Evolutionary conservation across 2,113 vertebrate genomes (phyloP).

Genomic region (Dunckerocampus dactyliophorus): DNA sequence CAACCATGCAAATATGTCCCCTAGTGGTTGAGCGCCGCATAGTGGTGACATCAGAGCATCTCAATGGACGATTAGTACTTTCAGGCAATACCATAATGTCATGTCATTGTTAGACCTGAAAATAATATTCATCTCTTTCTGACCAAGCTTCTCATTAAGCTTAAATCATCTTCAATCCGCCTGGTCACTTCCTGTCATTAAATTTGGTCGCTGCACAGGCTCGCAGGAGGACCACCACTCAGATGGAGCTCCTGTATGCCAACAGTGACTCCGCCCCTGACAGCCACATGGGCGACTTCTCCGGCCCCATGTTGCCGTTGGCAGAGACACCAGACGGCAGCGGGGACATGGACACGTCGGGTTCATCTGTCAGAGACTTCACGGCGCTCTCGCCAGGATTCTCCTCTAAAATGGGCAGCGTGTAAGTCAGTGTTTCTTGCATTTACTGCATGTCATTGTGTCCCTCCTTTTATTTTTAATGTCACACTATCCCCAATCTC

Average conservation of each 20-base stretch:
- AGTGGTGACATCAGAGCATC: not conserved
- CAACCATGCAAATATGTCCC: too few species aligned
- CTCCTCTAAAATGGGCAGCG: conserved; percentile 89
- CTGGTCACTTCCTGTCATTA: not conserved
- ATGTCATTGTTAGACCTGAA: too few species aligned
- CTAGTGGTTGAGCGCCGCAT: too few species aligned
- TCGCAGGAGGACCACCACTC: conserved; percentile 90
- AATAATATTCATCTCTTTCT: too few species aligned
- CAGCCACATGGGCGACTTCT: conserved; percentile 68
- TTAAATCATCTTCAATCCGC: too few species aligned
- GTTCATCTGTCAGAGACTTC: conserved; percentile 82
- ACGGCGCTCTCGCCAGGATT: conserved; percentile 77
- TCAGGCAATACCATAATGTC: too few species aligned
- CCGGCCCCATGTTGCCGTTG: conserved; percentile 68
- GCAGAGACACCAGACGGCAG: conserved; percentile 78
- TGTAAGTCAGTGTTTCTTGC: conserved; percentile 80
- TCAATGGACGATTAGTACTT: too few species aligned
- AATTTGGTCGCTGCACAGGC: conserved; percentile 68
- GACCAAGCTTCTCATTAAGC: too few species aligned
- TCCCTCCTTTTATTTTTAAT: not conserved
- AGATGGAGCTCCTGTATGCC: conserved; percentile 94
- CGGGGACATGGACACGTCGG: conserved; percentile 70
- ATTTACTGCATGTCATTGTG: conserved; percentile 30
- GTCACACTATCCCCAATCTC: not conserved
- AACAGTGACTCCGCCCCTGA: conserved; percentile 82